These are phyloP conservation scores for Hycleus phaleratus DNA, from an alignment of 1,140 invertebrate genomes.

Conservation along the genomic window DNA sequence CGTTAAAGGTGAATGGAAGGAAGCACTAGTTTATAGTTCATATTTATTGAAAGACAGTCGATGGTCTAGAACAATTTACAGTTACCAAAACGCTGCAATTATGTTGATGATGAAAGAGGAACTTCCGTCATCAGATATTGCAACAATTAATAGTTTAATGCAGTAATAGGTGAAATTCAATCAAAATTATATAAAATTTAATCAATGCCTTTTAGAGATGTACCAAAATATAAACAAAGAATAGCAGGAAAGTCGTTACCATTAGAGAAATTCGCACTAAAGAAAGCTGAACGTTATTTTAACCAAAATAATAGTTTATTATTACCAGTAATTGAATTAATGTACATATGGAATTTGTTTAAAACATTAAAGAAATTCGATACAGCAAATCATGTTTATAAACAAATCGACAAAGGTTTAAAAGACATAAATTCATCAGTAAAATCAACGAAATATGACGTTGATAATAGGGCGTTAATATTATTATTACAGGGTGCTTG, in stretches of 20 bases:
- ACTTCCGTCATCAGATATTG: constrained; percentile 45
- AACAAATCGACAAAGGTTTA: constrained; percentile 61
- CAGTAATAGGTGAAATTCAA: constrained; percentile 40
- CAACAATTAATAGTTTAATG: constrained; percentile 52
- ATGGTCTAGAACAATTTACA: constrained; percentile 88
- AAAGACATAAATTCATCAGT: constrained; percentile 29
- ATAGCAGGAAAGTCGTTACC: constrained; percentile 95
- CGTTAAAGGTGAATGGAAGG: constrained; percentile 58
- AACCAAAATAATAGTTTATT: constrained; percentile 65
- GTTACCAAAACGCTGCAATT: constrained; percentile 80
- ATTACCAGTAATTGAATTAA: constrained; percentile 78
- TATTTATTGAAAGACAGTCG: constrained; percentile 68
- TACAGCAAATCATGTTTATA: constrained; percentile 61
- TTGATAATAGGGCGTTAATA: constrained; percentile 72
- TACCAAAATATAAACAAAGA: constrained; percentile 74
- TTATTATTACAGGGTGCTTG: constrained; percentile 78
- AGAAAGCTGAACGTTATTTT: constrained; percentile 72
- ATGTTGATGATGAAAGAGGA: constrained; percentile 62
- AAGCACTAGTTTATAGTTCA: constrained; percentile 65
- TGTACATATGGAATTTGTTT: constrained; percentile 93
- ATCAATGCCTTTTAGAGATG: constrained; percentile 50
- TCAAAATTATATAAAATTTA: constrained; percentile 2
- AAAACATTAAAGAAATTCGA: constrained; percentile 67
- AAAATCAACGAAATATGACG: constrained; percentile 51
- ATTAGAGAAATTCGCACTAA: constrained; percentile 91